Conservation (phyloP, 2,888 invertebrate genomes). For the Hydroisotoma schaefferi region DNA sequence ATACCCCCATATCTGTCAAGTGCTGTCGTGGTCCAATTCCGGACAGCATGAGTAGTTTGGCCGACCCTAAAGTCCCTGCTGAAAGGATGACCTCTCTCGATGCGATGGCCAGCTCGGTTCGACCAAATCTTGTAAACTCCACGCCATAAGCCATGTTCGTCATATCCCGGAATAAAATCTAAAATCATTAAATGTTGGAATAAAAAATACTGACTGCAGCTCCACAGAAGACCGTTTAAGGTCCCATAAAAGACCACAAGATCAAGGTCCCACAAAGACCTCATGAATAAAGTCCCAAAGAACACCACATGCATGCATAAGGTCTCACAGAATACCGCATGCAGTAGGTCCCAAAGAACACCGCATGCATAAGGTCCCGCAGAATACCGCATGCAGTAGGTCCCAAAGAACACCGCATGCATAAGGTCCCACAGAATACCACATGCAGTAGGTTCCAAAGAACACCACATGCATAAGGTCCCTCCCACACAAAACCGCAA, state of each 20-base stretch:
- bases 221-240: not conserved
- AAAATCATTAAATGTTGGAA: not conserved
- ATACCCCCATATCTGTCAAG: slow-evolving; percentile 21
- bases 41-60: slow-evolving; percentile 25
- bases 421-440: too few relatives aligned
- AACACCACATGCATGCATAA: too few relatives aligned
- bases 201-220: slow-evolving; percentile 9
- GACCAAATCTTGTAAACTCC: slow-evolving; percentile 29
- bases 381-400: too few relatives aligned
- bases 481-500: too few relatives aligned
- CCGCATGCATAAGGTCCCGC: too few relatives aligned
- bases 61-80: slow-evolving; percentile 26
- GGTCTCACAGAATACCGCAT: too few relatives aligned
- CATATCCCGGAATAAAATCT: slow-evolving; percentile 5
- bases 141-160: slow-evolving; percentile 25
- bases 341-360: too few relatives aligned
- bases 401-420: too few relatives aligned
- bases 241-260: not conserved
- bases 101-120: slow-evolving; percentile 24
- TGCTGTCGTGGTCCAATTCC: slow-evolving; percentile 30
- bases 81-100: slow-evolving; percentile 36
- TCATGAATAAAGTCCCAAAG: too few relatives aligned
- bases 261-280: too few relatives aligned
- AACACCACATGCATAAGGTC: too few relatives aligned
- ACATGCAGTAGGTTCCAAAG: too few relatives aligned